Percentiles rank a stretch among this genome's conserved stretches.
Evolutionary conservation across 2,888 invertebrate species (phyloP).

Genomic region (Marronus borbonicus): DNA sequence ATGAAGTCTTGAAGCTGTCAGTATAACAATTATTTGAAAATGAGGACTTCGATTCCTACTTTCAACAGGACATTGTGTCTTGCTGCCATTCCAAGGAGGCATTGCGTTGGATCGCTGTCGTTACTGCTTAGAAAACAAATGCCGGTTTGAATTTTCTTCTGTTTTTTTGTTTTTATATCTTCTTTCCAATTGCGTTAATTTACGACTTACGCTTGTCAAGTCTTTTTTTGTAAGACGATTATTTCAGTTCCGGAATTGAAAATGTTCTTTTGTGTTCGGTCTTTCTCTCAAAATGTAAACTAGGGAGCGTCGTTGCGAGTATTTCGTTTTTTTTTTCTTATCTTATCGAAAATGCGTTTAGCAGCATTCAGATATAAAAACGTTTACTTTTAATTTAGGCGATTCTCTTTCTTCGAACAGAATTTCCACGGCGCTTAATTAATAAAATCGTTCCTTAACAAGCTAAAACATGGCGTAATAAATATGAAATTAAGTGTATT

Average conservation of each 20-base stretch:
- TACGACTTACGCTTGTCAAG: slow-evolving; percentile 27
- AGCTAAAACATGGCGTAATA: too few species aligned
- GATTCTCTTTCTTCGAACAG: too few species aligned
- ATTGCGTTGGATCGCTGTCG: not conserved
- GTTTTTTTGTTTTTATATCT: not conserved
- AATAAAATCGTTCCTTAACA: too few species aligned
- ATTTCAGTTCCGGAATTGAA: slow-evolving; percentile 25
- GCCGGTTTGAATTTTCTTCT: not conserved
- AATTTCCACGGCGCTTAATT: too few species aligned
- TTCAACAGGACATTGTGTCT: too few species aligned
- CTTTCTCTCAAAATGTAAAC: slow-evolving; percentile 13
- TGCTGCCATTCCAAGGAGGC: too few species aligned
- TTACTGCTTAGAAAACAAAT: slow-evolving; percentile 8
- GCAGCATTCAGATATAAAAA: not conserved
- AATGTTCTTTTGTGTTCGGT: slow-evolving; percentile 8
- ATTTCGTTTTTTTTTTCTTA: not conserved
- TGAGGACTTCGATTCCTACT: too few species aligned
- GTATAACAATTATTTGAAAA: too few species aligned
- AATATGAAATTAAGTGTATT: too few species aligned
- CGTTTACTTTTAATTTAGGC: not conserved
- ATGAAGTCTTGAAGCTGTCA: too few species aligned
- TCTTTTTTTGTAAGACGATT: slow-evolving; percentile 29
- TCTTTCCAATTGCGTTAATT: slow-evolving; percentile 23
- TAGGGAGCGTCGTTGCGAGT: not conserved
- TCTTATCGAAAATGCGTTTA: too few species aligned